phyloP scores from a whole-genome alignment of 1,140 invertebrate genomes.

The Rhyzopertha dominica region DNA sequence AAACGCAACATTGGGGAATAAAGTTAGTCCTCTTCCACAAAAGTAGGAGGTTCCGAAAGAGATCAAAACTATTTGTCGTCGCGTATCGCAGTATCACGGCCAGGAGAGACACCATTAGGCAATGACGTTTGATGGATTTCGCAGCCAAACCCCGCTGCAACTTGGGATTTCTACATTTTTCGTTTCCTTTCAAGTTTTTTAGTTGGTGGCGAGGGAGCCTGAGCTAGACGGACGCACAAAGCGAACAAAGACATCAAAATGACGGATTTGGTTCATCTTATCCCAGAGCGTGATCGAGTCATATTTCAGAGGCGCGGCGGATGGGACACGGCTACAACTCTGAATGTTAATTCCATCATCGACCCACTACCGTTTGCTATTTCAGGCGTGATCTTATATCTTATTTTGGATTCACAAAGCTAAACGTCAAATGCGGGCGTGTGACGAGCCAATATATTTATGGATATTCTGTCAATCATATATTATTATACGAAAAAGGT shows the following conservation, averaged over 20 bases:
- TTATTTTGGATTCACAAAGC: too few species aligned
- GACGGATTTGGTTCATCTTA: constrained; percentile 48
- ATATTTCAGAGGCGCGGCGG: constrained; percentile 41
- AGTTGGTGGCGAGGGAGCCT: constrained; percentile 19
- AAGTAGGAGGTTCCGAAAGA: too few species aligned
- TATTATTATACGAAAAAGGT: too few species aligned
- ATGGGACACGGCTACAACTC: constrained; percentile 37
- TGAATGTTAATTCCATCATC: constrained; percentile 45
- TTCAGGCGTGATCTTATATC: constrained; percentile 38
- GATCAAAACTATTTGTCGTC: too few species aligned
- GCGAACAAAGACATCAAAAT: constrained; percentile 49
- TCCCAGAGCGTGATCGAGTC: constrained; percentile 46
- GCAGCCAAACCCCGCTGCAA: constrained; percentile 24
- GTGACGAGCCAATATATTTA: too few species aligned
- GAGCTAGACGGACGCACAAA: constrained; percentile 25
- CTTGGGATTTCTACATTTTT: constrained; percentile 33
- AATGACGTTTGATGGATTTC: constrained; percentile 37
- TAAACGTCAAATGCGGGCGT: too few species aligned
- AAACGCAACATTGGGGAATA: too few species aligned
- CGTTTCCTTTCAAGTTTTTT: constrained; percentile 36
- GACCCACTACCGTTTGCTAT: constrained; percentile 33
- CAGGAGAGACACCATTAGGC: constrained; percentile 30
- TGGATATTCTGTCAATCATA: too few species aligned
- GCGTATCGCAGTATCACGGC: constrained; percentile 25
- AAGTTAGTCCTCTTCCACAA: too few species aligned